Percentiles rank a stretch among this genome's conserved stretches.
Evolutionary conservation across 2,888 invertebrate species (phyloP).

Genomic region (Tolmerus cingulatus): DNA sequence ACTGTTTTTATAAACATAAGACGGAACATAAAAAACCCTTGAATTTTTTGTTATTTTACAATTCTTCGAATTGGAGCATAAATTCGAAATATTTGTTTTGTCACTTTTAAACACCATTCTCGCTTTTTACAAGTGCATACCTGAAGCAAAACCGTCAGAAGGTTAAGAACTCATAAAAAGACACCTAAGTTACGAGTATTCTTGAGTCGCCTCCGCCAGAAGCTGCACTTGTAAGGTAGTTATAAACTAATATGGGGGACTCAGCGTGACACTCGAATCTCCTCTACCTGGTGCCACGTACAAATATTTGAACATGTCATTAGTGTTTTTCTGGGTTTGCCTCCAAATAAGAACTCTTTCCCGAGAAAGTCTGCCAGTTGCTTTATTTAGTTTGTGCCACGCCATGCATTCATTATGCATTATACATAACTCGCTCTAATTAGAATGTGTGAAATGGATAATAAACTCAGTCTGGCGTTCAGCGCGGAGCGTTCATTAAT

Average conservation of each 20-base stretch:
- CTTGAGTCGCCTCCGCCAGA: background rate
- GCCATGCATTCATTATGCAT: slow-evolving; percentile 2
- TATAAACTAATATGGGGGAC: background rate
- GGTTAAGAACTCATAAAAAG: background rate
- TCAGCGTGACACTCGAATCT: slow-evolving; percentile 18
- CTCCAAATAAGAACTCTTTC: slow-evolving; percentile 3
- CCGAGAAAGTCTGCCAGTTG: background rate
- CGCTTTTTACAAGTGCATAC: background rate
- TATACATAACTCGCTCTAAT: slow-evolving; percentile 16
- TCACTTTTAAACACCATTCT: background rate
- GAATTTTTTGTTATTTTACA: background rate
- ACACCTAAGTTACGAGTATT: background rate
- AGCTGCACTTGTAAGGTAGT: background rate
- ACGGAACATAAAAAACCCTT: background rate
- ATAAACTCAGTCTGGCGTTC: background rate
- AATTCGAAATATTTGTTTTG: background rate
- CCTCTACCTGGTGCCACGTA: slow-evolving; percentile 6
- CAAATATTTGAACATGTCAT: slow-evolving; percentile 19
- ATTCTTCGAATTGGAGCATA: background rate
- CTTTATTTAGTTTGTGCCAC: background rate
- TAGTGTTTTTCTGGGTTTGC: background rate
- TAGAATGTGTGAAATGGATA: slow-evolving; percentile 31
- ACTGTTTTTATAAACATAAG: background rate
- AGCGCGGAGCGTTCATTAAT: background rate
- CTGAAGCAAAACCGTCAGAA: background rate